Percentiles rank a stretch among this genome's conserved stretches.
Evolutionary conservation across 2,113 vertebrate genomes (phyloP).

Genomic region (Salvelinus namaycush): DNA sequence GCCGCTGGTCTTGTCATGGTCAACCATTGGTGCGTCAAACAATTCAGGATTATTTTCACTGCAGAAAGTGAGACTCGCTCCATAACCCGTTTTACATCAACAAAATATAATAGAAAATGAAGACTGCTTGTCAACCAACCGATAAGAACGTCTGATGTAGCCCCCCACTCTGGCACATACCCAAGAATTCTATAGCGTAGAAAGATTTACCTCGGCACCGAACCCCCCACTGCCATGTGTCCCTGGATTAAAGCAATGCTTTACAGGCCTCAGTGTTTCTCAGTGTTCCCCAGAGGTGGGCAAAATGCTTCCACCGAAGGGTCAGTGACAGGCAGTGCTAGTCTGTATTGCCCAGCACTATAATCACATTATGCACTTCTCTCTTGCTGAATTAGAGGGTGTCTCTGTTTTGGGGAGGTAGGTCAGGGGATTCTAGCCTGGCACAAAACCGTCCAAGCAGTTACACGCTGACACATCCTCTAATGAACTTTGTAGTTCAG

Average conservation of each 20-base stretch:
- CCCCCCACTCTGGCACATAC: slow-evolving; percentile 6
- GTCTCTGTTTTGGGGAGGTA: slow-evolving; percentile 23
- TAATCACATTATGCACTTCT: slow-evolving; percentile 47
- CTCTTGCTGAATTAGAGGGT: slow-evolving; percentile 24
- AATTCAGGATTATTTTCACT: not conserved
- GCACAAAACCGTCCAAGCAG: slow-evolving; percentile 11
- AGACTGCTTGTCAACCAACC: not conserved
- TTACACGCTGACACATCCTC: slow-evolving; percentile 35
- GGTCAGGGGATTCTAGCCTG: slow-evolving; percentile 28
- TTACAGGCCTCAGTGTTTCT: slow-evolving; percentile 15
- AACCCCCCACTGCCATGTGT: slow-evolving; percentile 24
- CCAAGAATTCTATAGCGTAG: slow-evolving; percentile 3
- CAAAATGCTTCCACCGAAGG: slow-evolving; percentile 17
- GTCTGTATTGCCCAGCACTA: slow-evolving; percentile 18
- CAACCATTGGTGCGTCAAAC: not conserved
- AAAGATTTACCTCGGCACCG: slow-evolving; percentile 19
- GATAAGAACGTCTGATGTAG: not conserved
- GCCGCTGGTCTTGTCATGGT: not conserved
- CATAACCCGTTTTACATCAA: not conserved
- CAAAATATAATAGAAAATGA: not conserved
- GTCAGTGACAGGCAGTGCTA: slow-evolving; percentile 32
- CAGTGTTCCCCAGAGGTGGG: slow-evolving; percentile 8
- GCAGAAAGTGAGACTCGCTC: not conserved
- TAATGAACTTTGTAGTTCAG: slow-evolving; percentile 45
- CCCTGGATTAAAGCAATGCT: slow-evolving; percentile 29